A percentile compares a stretch with the other conserved stretches of the same genome.
These are phyloP conservation scores for Empis stercorea DNA, from an alignment of 2,888 invertebrate genomes.

Conservation along the genomic window DNA sequence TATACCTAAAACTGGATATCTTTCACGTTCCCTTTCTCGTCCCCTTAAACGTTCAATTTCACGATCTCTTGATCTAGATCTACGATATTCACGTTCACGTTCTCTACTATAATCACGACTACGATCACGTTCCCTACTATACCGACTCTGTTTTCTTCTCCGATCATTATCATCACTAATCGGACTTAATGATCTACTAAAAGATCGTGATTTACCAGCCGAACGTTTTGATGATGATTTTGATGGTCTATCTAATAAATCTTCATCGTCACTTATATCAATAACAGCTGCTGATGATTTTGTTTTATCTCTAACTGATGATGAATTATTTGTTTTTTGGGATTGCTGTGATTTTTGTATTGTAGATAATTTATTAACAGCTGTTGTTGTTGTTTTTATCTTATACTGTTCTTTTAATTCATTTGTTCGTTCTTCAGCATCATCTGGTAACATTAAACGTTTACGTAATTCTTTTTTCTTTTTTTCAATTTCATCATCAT, in stretches of 20 bases:
- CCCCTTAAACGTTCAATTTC: slow-evolving; percentile 8
- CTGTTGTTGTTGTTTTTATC: slow-evolving; percentile 17
- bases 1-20: background rate
- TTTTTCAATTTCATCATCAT: slow-evolving; percentile 51
- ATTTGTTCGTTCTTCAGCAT: slow-evolving; percentile 31
- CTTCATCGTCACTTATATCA: slow-evolving; percentile 32
- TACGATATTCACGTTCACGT: slow-evolving; percentile 13
- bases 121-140: slow-evolving; percentile 12
- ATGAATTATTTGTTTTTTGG: slow-evolving; percentile 2
- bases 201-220: slow-evolving; percentile 13
- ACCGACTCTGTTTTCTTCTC: slow-evolving; percentile 7
- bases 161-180: slow-evolving; percentile 12
- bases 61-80: slow-evolving; percentile 10
- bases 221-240: slow-evolving; percentile 10
- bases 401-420: slow-evolving; percentile 31
- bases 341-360: slow-evolving; percentile 6
- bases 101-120: slow-evolving; percentile 7
- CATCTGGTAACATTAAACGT: slow-evolving; percentile 41
- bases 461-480: slow-evolving; percentile 57
- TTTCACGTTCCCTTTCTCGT: slow-evolving; percentile 1
- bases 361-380: background rate
- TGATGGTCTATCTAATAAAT: slow-evolving; percentile 7
- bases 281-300: slow-evolving; percentile 17
- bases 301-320: background rate
- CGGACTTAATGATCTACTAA: slow-evolving; percentile 12